Conservation (phyloP, 2,797 vertebrate genomes). For the Scomberomorus guttatus region DNA sequence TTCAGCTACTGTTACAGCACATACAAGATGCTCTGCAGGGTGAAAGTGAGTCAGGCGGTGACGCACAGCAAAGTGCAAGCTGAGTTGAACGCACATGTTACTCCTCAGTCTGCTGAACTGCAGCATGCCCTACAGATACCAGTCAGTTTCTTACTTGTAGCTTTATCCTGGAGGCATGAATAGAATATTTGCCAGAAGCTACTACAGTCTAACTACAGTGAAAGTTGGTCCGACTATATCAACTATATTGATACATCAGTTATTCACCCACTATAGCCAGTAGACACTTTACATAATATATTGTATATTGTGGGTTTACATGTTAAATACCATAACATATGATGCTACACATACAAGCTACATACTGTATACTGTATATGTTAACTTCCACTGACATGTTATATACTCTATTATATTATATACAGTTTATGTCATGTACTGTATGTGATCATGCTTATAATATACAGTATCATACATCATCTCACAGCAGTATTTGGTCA, state of each 20-base stretch:
- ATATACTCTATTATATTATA: slow-evolving; percentile 1
- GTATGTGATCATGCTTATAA: slow-evolving; percentile 5
- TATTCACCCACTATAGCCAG: slow-evolving; percentile 2
- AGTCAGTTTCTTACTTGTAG: slow-evolving; percentile 17
- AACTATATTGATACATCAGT: slow-evolving; percentile 4
- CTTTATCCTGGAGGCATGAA: slow-evolving; percentile 41
- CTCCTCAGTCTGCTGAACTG: slow-evolving; percentile 15
- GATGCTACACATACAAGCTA: background rate
- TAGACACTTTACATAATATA: background rate
- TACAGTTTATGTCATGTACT: background rate
- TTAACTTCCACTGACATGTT: background rate
- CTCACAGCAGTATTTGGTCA: background rate
- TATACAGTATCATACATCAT: slow-evolving; percentile 2
- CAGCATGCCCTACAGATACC: background rate
- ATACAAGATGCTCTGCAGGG: background rate
- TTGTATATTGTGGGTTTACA: background rate
- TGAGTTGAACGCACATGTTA: slow-evolving; percentile 13
- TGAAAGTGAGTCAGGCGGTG: slow-evolving; percentile 21
- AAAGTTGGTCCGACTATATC: background rate
- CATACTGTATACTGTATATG: background rate
- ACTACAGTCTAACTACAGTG: slow-evolving; percentile 3
- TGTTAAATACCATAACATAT: background rate
- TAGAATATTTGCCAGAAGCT: slow-evolving; percentile 31
- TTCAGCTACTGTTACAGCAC: slow-evolving; percentile 20
- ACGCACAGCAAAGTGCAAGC: slow-evolving; percentile 16